These are phyloP conservation scores for Zaprionus gabonicus DNA, from an alignment of 1,140 invertebrate genomes.

Conservation along the genomic window DNA sequence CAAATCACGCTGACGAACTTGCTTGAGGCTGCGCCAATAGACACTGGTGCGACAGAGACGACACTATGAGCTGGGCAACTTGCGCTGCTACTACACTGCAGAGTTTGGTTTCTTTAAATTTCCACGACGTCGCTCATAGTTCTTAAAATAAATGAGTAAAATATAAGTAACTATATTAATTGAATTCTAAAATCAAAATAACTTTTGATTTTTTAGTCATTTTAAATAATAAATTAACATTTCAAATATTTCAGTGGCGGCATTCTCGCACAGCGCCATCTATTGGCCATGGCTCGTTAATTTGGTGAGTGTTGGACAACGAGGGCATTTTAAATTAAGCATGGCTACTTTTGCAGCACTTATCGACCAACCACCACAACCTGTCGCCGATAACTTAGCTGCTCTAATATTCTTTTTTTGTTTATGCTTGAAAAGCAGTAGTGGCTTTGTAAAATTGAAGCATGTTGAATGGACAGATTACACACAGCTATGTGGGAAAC, in stretches of 20 bases:
- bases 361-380: constrained; percentile 39
- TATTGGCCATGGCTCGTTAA: not conserved
- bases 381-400: constrained; percentile 34
- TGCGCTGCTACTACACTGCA: constrained; percentile 43
- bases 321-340: not conserved
- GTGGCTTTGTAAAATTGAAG: constrained; percentile 53
- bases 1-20: constrained; percentile 73
- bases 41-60: constrained; percentile 46
- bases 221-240: not conserved
- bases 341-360: not conserved
- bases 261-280: constrained; percentile 24
- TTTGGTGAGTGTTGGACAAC: constrained; percentile 13
- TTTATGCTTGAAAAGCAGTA: constrained; percentile 52
- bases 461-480: constrained; percentile 73
- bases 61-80: constrained; percentile 31
- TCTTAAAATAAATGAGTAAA: not conserved
- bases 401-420: constrained; percentile 42
- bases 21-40: constrained; percentile 44
- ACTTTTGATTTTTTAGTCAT: not conserved
- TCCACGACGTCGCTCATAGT: not conserved
- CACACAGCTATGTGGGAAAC: constrained; percentile 71
- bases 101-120: constrained; percentile 32
- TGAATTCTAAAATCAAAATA: not conserved
- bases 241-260: constrained; percentile 20
- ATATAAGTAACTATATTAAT: not conserved